Conservation (phyloP, 2,113 vertebrate species). For the Emydura subglobosa region DNA sequence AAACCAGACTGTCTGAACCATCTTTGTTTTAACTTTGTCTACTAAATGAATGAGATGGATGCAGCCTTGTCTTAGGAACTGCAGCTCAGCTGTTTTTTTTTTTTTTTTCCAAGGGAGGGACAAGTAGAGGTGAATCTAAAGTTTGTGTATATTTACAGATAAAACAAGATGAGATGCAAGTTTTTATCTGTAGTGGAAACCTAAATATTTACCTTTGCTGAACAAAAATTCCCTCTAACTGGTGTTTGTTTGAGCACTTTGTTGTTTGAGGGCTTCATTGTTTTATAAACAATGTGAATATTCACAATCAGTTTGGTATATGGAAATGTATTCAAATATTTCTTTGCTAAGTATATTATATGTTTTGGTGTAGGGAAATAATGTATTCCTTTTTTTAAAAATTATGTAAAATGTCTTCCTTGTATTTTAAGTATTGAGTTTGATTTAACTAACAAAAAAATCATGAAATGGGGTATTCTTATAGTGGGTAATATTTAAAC, state of each 20-base stretch:
- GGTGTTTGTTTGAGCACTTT: neutral
- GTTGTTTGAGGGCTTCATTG: neutral
- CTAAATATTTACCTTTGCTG: neutral
- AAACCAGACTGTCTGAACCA: slow-evolving; percentile 26
- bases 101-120: slow-evolving; percentile 26
- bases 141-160: slow-evolving; percentile 15
- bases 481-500: neutral
- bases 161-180: neutral
- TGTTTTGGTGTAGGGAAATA: neutral
- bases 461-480: slow-evolving; percentile 24
- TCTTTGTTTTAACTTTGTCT: slow-evolving; percentile 36
- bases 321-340: fast-evolving
- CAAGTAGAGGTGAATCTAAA: slow-evolving; percentile 37
- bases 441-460: slow-evolving; percentile 35
- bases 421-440: neutral
- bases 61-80: slow-evolving; percentile 40
- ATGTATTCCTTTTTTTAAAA: neutral
- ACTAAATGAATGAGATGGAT: slow-evolving; percentile 34
- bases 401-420: neutral
- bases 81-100: slow-evolving; percentile 36
- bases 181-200: neutral
- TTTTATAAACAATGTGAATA: neutral
- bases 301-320: neutral
- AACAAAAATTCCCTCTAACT: neutral
- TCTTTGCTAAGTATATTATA: neutral